A percentile compares a stretch with the other conserved stretches of the same genome.
phyloP scores from a whole-genome alignment of 1,140 invertebrate genomes.

The Branchinecta lindahli region DNA sequence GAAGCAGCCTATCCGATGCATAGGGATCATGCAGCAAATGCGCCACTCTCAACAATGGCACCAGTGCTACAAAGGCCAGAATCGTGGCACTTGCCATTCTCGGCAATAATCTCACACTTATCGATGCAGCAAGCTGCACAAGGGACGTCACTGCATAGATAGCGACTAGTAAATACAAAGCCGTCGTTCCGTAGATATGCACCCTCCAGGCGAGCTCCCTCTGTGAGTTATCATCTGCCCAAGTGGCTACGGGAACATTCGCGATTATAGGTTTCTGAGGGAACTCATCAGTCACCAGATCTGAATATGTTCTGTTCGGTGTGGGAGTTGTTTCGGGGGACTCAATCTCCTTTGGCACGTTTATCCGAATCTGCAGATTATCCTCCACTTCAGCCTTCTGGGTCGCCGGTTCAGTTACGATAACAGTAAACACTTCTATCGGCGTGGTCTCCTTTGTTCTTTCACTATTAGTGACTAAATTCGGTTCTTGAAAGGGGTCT shows the following conservation, averaged over 20 bases:
- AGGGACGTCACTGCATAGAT: slow-evolving; percentile 48
- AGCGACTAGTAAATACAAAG: slow-evolving; percentile 60
- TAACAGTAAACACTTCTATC: not conserved
- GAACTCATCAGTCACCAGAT: not conserved
- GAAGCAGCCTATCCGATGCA: slow-evolving; percentile 58
- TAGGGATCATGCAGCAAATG: slow-evolving; percentile 80
- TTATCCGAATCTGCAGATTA: not conserved
- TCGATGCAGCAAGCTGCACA: slow-evolving; percentile 25
- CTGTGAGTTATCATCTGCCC: slow-evolving; percentile 6
- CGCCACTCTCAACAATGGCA: slow-evolving; percentile 62
- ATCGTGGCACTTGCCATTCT: slow-evolving; percentile 63
- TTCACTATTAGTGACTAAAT: not conserved
- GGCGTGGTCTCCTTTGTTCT: not conserved
- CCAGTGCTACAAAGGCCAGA: slow-evolving; percentile 57
- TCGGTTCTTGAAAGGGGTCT: slow-evolving; percentile 2
- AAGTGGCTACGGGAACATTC: slow-evolving; percentile 8
- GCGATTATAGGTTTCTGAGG: slow-evolving; percentile 1
- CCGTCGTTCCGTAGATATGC: slow-evolving; percentile 67
- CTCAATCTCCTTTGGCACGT: not conserved
- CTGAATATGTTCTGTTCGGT: not conserved
- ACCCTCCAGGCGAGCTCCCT: slow-evolving; percentile 66
- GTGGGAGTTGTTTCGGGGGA: too few species aligned
- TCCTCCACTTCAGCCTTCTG: not conserved
- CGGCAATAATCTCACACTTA: slow-evolving; percentile 25
- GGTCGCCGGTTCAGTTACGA: not conserved